Evolutionary conservation across 2,797 vertebrate species (phyloP), one percentile per base, ranked within the genome.

Genomic region (Dendrocincla tyrannina): DNA sequence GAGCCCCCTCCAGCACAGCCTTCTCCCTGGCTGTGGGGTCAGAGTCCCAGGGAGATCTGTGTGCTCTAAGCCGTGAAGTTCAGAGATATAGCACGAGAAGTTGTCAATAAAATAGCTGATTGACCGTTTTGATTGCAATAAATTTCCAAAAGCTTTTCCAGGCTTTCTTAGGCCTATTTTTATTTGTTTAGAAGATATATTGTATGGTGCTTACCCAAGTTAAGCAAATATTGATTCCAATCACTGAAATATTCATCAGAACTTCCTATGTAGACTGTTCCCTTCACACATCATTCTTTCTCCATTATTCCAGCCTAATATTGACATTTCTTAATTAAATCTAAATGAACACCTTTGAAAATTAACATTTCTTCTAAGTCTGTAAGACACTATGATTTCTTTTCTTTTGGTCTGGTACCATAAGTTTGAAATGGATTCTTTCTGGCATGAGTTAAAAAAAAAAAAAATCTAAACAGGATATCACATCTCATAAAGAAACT

Each of bases 401-500:
- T 75, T 72, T 78, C 95, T 85, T 83, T 83, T 41, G 17, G 16
- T 87, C 84, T 92, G 56, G 76, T 95, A 66, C 63, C 32, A 28
- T 53, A 89, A 80, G 13, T 55, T 69, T 41, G 74, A 89, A 91
- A 86, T 50, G 10, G 63, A 72, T 93, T 93, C 84, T 96, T 94
- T 85, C 91, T 96, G 93, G 64, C 83, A 91, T 86, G 77, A 85
- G 60, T 76, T 89, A 63, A 87, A 69, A 76, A 66, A 32, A 35
- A 35, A 55, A 60, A 85, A 80, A 72, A 81, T 82, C 73, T 80
- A 89, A 96, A 86, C 47, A 92, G 93, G 77, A 87, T 93, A 89
- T 88, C 92, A 28, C 73, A 84, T 95, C 92, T 96, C 96, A 80
- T 89, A 92, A 67, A 94, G 96, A 97, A 97, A 76, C 93, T 91